Evolutionary conservation across 1,140 invertebrate genomes (phyloP), one percentile per base, ranked within the genome.

Genomic region (Drosophila aff.): DNA sequence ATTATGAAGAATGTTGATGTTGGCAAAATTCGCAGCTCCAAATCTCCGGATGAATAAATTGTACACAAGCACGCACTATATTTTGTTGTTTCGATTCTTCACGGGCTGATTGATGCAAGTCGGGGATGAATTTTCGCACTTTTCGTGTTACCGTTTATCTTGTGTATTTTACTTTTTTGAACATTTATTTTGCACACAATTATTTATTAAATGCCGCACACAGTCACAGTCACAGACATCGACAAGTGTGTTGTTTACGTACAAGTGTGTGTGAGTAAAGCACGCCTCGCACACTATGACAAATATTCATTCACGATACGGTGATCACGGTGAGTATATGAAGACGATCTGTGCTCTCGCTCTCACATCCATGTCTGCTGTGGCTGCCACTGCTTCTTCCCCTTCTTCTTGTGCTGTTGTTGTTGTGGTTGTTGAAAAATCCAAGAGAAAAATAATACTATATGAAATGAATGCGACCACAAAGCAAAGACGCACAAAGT

Each of bases 301-400:
- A 87, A 76, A 85, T 77, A 89, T 87, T 87, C 83, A 87, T 87
- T 87, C 83, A 87, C 83, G 79, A 86, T 71, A 86, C 82, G 83
- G 61, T 59, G 71, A 74, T 82, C 81, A 85, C 82, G 36, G 53
- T 55, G 53, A 55, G 53, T 57, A 57, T 40, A 57, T 40, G 76
- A 82, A 65, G 77, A 82, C 67, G 72, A 82, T 86, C 72, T 73
- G 63, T 62, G 80, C 83, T 74, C 84, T 86, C 83, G 84, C 83
- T 86, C 74, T 59, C 60, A 73, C 83, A 79, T 74, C 72, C 76
- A 86, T 87, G 43, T 64, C 53, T 57, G 21, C 53, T 63, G 50
- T 41, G 50, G 50, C 41, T 58, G 41, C 65, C 40, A 33, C 28
- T 72, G 67, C 76, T 55, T 55, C 61, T 28, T 60, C 43, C 18